phyloP scores from a whole-genome alignment of 1,140 invertebrate genomes.

The Odontomachus brunneus region DNA sequence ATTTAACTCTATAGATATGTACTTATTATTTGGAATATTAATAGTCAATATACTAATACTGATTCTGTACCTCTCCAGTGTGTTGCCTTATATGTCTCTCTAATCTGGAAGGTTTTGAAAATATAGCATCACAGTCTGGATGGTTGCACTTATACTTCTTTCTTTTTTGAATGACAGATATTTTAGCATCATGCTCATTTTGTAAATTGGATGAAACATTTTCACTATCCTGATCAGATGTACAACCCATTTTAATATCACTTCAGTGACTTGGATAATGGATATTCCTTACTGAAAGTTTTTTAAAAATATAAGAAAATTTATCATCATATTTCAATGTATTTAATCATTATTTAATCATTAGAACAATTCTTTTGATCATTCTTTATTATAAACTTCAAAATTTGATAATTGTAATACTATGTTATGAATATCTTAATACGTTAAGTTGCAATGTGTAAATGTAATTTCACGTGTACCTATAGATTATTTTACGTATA shows the following conservation, averaged over 20 bases:
- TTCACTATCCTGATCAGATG: neutral
- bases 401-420: neutral
- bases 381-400: neutral
- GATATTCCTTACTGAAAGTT: neutral
- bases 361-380: neutral
- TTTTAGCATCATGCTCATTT: neutral
- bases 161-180: neutral
- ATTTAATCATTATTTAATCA: too few species aligned
- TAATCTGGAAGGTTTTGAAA: slow-evolving; percentile 73
- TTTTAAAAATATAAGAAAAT: neutral
- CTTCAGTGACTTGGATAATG: neutral
- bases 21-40: too few species aligned
- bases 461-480: too few species aligned
- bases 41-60: too few species aligned
- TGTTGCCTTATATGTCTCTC: slow-evolving; percentile 74
- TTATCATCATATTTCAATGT: too few species aligned
- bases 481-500: too few species aligned
- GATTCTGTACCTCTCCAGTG: slow-evolving; percentile 76
- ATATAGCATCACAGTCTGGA: slow-evolving; percentile 71
- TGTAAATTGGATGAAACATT: neutral
- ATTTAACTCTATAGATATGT: too few species aligned
- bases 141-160: slow-evolving; percentile 74
- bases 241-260: slow-evolving; percentile 42
- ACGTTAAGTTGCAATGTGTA: too few species aligned
- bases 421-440: too few species aligned